These are phyloP conservation scores for Cydia strobilella DNA, from an alignment of 1,140 invertebrate genomes.

Conservation along the genomic window DNA sequence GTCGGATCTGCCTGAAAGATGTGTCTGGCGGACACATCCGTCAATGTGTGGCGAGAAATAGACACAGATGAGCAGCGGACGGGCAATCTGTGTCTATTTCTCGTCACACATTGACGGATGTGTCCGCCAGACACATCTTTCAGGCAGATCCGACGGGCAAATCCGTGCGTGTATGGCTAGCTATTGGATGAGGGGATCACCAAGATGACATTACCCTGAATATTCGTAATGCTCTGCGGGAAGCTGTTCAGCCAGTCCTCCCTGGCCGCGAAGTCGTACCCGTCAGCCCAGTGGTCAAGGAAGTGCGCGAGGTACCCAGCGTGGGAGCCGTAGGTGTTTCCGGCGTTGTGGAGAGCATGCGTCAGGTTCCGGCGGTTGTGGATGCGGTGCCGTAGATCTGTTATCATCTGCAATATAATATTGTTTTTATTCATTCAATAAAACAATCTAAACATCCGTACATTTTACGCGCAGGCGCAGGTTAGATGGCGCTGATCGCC, in stretches of 20 bases:
- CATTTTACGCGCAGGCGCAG: too few species aligned
- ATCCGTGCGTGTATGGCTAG: too few species aligned
- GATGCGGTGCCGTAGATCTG: neutral
- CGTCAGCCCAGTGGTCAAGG: conserved; percentile 1
- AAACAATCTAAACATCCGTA: neutral
- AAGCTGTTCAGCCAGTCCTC: conserved; percentile 14
- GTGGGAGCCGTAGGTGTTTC: conserved; percentile 5
- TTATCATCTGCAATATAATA: conserved; percentile 7
- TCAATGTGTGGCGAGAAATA: too few species aligned
- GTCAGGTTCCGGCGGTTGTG: neutral
- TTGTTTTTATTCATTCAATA: neutral
- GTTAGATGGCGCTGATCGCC: too few species aligned
- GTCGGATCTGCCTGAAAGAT: too few species aligned
- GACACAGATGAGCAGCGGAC: too few species aligned
- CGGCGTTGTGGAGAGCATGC: neutral
- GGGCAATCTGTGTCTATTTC: too few species aligned
- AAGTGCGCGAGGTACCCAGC: neutral
- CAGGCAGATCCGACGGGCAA: too few species aligned
- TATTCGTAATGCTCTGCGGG: conserved; percentile 18
- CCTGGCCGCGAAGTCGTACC: conserved; percentile 6
- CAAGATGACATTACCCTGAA: conserved; percentile 8
- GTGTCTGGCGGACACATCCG: too few species aligned
- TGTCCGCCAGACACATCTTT: too few species aligned
- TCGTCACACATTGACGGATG: too few species aligned
- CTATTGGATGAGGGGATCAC: too few species aligned